Evolutionary conservation across 1,140 invertebrate species (phyloP), one percentile per base, ranked within the genome.

Genomic region (Drosophila bocqueti): DNA sequence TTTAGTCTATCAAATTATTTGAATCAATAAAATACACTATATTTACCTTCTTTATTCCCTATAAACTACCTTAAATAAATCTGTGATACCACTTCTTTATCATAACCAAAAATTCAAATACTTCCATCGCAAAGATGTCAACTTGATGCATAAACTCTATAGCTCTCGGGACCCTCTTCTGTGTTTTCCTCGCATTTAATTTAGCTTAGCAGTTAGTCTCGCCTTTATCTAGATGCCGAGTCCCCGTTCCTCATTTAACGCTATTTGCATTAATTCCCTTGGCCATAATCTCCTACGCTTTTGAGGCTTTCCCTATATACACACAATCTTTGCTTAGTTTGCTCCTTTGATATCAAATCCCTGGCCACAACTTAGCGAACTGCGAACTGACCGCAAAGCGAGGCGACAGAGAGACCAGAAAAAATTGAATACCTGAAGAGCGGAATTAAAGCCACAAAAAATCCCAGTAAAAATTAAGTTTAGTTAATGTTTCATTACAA

Each of bases 401-500:
- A 16, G 21, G 6, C 10, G 34, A 24, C 62, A 68, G 66, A 18
- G 26, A 47, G 65, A 63, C 65, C 47, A 38, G 45, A 81, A 65
- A 40, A 57, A 73, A 15, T 10, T 43, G 57, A 31, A 60, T 72
- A 63, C 62, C 43, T 54, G 36, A 69, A 65, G 26, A 61, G 45
- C 36, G 36, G 13, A 54, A 47, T 57, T 40, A 64, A 49, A 38
- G 43, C 31, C 61, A 55, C 52, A 49, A 62, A 62, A 81, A 74
- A 49, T 42, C 15, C 5, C 18, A 42, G 18, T 1, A 75, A 63
- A 74, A 36, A 18, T 62, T 49, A 24, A 40, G 59, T 62, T 57
- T 49, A 76, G 66, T 78, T 89, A 87, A 89, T 83, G 73, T 84
- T 83, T 83, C 77, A 87, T 87, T 89, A 81, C 83, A 87, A 62